These are phyloP conservation scores for Sturmia bella DNA, from an alignment of 2,888 invertebrate species.

Conservation along the genomic window DNA sequence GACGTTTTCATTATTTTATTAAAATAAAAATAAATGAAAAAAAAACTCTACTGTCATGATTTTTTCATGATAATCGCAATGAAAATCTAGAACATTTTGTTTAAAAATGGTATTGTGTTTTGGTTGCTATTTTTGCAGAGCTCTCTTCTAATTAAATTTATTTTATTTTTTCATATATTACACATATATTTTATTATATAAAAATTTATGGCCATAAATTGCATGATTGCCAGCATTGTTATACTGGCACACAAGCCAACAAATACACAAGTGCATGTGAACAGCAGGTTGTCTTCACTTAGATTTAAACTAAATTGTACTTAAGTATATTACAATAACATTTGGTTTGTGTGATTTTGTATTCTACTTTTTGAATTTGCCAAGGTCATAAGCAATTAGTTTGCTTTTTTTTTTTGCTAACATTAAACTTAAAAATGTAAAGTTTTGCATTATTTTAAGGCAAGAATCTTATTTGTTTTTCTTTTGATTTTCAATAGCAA, in stretches of 20 bases:
- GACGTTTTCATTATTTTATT: not conserved
- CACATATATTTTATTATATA: slow-evolving; percentile 3
- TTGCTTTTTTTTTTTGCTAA: slow-evolving; percentile 32
- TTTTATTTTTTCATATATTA: slow-evolving; percentile 14
- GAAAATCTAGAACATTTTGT: slow-evolving; percentile 55
- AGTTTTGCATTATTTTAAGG: slow-evolving; percentile 39
- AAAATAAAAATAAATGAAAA: too few species aligned
- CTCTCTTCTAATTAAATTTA: slow-evolving; percentile 61
- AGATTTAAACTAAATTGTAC: slow-evolving; percentile 34
- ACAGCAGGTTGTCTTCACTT: slow-evolving; percentile 21
- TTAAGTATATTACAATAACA: slow-evolving; percentile 53
- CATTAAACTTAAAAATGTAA: slow-evolving; percentile 33
- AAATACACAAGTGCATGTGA: too few species aligned
- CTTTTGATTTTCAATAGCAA: slow-evolving; percentile 2
- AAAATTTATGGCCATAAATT: slow-evolving; percentile 58
- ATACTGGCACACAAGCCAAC: not conserved
- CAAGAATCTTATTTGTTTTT: slow-evolving; percentile 14
- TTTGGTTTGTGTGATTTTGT: slow-evolving; percentile 36
- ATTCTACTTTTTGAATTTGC: slow-evolving; percentile 34
- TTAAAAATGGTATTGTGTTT: slow-evolving; percentile 45
- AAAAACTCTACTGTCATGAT: slow-evolving; percentile 21
- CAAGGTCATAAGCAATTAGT: slow-evolving; percentile 69
- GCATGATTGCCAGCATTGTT: slow-evolving; percentile 56
- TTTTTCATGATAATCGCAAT: slow-evolving; percentile 22
- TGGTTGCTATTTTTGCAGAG: slow-evolving; percentile 14